phyloP scores from a whole-genome alignment of 2,888 invertebrate genomes.

The Scotopteryx bipunctaria region DNA sequence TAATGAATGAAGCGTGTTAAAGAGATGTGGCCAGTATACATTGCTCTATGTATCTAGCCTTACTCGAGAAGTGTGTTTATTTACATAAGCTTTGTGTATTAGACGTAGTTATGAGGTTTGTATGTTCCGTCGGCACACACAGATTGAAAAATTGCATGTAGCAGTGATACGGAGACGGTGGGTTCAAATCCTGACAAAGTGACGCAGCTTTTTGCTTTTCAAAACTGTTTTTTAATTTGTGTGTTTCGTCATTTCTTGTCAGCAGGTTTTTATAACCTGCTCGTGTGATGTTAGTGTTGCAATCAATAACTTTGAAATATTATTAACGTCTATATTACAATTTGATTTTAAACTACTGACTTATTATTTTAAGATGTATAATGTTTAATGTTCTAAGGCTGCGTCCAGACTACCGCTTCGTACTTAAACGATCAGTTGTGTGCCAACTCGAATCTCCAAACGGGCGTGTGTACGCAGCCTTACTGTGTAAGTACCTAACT shows the following conservation, averaged over 20 bases:
- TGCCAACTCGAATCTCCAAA: slow-evolving; percentile 46
- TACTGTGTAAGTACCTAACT: slow-evolving; percentile 48
- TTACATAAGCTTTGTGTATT: slow-evolving; percentile 39
- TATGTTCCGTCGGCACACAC: slow-evolving; percentile 40
- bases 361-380: slow-evolving; percentile 46
- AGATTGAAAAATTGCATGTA: slow-evolving; percentile 5
- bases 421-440: slow-evolving; percentile 47
- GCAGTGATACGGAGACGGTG: background rate
- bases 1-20: background rate
- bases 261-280: slow-evolving; percentile 47
- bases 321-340: slow-evolving; percentile 44
- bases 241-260: slow-evolving; percentile 22
- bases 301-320: slow-evolving; percentile 73
- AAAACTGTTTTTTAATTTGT: slow-evolving; percentile 16
- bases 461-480: slow-evolving; percentile 45
- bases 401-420: slow-evolving; percentile 48
- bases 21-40: slow-evolving; percentile 8
- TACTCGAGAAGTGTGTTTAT: slow-evolving; percentile 24
- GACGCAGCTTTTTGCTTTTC: background rate
- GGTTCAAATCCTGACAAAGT: background rate
- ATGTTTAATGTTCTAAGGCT: slow-evolving; percentile 53
- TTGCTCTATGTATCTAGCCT: slow-evolving; percentile 14
- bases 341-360: slow-evolving; percentile 48
- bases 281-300: slow-evolving; percentile 60
- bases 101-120: slow-evolving; percentile 37